Conservation (phyloP, 2,888 invertebrate genomes). For the Lampropteryx suffumata region DNA sequence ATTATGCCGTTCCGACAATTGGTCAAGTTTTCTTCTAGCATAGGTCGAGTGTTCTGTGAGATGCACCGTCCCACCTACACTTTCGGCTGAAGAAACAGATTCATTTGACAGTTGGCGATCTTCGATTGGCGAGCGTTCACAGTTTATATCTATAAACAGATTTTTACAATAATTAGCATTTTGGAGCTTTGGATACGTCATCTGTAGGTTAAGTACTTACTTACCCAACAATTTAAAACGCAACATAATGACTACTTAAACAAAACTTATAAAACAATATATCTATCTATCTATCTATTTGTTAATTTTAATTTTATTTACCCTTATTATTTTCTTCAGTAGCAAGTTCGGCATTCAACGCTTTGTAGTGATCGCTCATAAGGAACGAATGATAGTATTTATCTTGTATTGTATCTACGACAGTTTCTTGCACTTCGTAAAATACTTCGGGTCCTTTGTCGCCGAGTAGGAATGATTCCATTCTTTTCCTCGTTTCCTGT, state of each 20-base stretch:
- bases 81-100: conserved; percentile 76
- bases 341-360: conserved; percentile 86
- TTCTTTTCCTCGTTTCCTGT: conserved; percentile 88
- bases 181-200: too few relatives aligned
- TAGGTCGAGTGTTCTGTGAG: conserved; percentile 93
- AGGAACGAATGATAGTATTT: conserved; percentile 95
- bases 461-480: conserved; percentile 94
- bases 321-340: conserved; percentile 82
- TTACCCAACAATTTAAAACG: too few relatives aligned
- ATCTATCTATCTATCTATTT: too few relatives aligned
- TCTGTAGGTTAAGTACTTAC: too few relatives aligned
- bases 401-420: conserved; percentile 90
- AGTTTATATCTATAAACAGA: conserved; percentile 59
- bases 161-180: neutral
- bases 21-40: conserved; percentile 90
- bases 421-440: conserved; percentile 92
- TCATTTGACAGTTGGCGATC: conserved; percentile 83
- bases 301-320: conserved; percentile 30
- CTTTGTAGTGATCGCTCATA: conserved; percentile 92
- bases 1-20: conserved; percentile 91
- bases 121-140: conserved; percentile 76
- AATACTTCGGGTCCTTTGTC: conserved; percentile 95
- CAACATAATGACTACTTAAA: too few relatives aligned
- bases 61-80: conserved; percentile 76
- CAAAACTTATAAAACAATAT: too few relatives aligned